Evolutionary conservation across 2,113 vertebrate species (phyloP).

Genomic region (Antechinus flavipes): DNA sequence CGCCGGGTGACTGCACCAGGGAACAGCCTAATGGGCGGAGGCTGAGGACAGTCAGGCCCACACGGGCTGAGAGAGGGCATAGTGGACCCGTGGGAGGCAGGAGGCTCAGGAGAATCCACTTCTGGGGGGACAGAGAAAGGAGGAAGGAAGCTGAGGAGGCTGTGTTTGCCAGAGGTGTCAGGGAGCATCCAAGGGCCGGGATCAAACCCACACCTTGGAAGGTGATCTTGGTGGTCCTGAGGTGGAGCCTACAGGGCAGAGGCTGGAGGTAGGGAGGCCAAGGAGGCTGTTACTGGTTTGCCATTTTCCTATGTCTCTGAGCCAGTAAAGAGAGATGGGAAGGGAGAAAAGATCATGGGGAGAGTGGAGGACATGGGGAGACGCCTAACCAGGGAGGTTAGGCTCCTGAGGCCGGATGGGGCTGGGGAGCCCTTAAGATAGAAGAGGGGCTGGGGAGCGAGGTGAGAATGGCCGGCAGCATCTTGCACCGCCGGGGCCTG

Average conservation of each 20-base stretch:
- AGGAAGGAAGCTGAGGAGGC: background rate
- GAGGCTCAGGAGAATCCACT: too few relatives aligned
- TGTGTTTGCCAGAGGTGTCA: background rate
- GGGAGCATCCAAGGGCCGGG: background rate
- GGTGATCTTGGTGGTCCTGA: background rate
- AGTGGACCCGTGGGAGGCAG: too few relatives aligned
- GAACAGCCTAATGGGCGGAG: too few relatives aligned
- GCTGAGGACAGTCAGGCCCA: too few relatives aligned
- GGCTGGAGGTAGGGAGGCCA: background rate
- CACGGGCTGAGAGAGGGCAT: too few relatives aligned
- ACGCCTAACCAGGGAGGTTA: too few relatives aligned
- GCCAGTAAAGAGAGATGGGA: background rate
- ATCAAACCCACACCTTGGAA: background rate
- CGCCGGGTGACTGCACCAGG: too few relatives aligned
- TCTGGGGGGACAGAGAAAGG: too few relatives aligned
- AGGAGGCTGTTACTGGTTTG: too few relatives aligned
- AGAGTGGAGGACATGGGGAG: background rate
- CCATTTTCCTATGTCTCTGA: background rate
- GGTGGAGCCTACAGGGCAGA: background rate
- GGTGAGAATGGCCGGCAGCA: too few relatives aligned
- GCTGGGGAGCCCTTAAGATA: too few relatives aligned
- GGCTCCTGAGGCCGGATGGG: background rate
- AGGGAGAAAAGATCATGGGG: background rate
- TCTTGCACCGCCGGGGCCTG: too few relatives aligned
- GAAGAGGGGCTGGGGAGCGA: background rate